Conservation (phyloP, 2,797 vertebrate genomes). For the Nyctibius grandis region DNA sequence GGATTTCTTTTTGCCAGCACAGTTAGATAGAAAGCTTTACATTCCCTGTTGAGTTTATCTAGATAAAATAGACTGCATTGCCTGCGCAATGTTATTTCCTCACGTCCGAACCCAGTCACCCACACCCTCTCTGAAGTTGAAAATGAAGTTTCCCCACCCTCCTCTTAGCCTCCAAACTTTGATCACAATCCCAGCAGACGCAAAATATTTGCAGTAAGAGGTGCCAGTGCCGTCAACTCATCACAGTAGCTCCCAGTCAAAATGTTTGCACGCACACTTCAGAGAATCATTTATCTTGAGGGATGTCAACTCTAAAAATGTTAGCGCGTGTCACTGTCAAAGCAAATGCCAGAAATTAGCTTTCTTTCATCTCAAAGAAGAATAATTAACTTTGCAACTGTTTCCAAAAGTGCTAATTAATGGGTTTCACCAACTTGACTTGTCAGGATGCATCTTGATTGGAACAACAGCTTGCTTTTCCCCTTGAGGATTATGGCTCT, state of each 20-base stretch:
- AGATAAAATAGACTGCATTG: background rate
- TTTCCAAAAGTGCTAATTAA: slow-evolving; percentile 86
- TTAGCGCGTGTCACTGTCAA: slow-evolving; percentile 79
- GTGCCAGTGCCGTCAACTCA: background rate
- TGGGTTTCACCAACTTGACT: slow-evolving; percentile 79
- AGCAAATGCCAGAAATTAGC: slow-evolving; percentile 83
- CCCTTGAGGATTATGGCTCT: slow-evolving; percentile 66
- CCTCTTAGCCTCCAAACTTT: background rate
- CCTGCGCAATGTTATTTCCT: background rate
- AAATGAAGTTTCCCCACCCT: background rate
- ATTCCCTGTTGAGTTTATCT: background rate
- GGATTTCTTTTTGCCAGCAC: background rate
- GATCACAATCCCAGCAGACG: slow-evolving; percentile 26
- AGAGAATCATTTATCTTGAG: slow-evolving; percentile 81
- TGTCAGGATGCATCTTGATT: slow-evolving; percentile 74
- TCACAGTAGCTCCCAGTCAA: slow-evolving; percentile 58
- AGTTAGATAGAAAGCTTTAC: background rate
- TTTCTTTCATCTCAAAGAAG: slow-evolving; percentile 79
- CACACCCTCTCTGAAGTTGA: background rate
- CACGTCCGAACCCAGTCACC: background rate
- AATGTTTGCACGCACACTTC: slow-evolving; percentile 74
- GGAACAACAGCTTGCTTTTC: slow-evolving; percentile 59
- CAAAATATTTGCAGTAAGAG: slow-evolving; percentile 44
- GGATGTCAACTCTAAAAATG: slow-evolving; percentile 81
- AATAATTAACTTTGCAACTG: slow-evolving; percentile 85